Conservation (phyloP, 2,797 vertebrate species). For the Amblyraja radiata region DNA sequence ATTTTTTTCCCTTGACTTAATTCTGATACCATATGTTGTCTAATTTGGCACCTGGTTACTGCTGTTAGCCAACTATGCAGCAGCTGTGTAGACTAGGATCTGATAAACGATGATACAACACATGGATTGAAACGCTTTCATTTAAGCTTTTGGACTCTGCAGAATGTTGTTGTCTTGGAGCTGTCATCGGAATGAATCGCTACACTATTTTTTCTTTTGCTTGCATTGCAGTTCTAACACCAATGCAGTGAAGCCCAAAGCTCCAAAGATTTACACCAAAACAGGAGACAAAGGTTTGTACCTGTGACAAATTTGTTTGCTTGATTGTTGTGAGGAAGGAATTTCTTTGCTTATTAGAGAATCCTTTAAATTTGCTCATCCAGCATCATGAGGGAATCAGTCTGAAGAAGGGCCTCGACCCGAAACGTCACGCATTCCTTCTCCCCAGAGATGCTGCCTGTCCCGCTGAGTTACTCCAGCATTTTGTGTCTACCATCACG, state of each 20-base stretch:
- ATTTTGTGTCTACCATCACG: too few relatives aligned
- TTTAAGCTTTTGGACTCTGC: not conserved
- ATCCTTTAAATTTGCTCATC: not conserved
- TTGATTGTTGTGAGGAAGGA: not conserved
- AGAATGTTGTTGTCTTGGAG: not conserved
- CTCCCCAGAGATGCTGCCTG: too few relatives aligned
- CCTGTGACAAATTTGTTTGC: not conserved
- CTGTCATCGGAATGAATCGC: not conserved
- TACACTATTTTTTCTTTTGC: not conserved
- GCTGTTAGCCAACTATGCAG: not conserved
- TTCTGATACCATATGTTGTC: not conserved
- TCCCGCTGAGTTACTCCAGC: too few relatives aligned
- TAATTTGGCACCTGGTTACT: too few relatives aligned
- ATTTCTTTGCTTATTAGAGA: not conserved
- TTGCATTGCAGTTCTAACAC: constrained; percentile 44
- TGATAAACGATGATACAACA: not conserved
- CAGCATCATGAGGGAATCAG: not conserved
- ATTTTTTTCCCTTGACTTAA: too few relatives aligned
- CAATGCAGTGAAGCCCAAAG: constrained; percentile 48
- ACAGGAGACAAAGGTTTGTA: constrained; percentile 82
- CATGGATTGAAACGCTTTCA: not conserved
- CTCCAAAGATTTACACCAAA: constrained; percentile 82
- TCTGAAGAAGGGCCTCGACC: too few relatives aligned
- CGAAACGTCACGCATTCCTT: too few relatives aligned
- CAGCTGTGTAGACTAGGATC: not conserved